Evolutionary conservation across 1,140 invertebrate species (phyloP).

Genomic region (Aradophagus sp.): DNA sequence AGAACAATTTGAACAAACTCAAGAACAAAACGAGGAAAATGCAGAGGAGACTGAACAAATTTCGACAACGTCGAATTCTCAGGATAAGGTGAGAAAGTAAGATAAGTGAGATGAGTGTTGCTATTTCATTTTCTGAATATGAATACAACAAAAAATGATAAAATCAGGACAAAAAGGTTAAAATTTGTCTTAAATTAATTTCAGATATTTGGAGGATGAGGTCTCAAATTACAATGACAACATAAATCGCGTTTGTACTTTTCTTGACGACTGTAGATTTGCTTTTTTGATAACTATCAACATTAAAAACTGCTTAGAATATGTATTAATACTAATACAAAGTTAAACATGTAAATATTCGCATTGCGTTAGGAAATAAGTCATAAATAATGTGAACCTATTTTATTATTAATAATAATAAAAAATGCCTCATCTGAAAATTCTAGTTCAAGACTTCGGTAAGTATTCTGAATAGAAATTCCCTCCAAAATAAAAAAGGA

Average conservation of each 20-base stretch:
- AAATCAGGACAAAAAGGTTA: neutral
- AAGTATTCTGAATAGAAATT: too few species aligned
- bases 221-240: slow-evolving; percentile 15
- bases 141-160: too few species aligned
- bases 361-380: too few species aligned
- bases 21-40: slow-evolving; percentile 38
- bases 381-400: too few species aligned
- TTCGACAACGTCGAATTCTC: slow-evolving; percentile 27
- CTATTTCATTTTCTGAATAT: too few species aligned
- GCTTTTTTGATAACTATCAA: slow-evolving; percentile 12
- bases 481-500: too few species aligned
- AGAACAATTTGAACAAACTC: slow-evolving; percentile 28
- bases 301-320: neutral
- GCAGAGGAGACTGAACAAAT: slow-evolving; percentile 56
- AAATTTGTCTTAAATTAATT: slow-evolving; percentile 23
- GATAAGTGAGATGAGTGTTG: too few species aligned
- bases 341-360: too few species aligned
- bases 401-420: too few species aligned
- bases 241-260: slow-evolving; percentile 36
- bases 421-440: too few species aligned
- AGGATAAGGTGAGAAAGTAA: slow-evolving; percentile 29
- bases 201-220: slow-evolving; percentile 44
- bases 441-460: too few species aligned
- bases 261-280: slow-evolving; percentile 10
- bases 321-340: neutral